phyloP scores from a whole-genome alignment of 1,140 invertebrate species.

The Nomia melanderi region DNA sequence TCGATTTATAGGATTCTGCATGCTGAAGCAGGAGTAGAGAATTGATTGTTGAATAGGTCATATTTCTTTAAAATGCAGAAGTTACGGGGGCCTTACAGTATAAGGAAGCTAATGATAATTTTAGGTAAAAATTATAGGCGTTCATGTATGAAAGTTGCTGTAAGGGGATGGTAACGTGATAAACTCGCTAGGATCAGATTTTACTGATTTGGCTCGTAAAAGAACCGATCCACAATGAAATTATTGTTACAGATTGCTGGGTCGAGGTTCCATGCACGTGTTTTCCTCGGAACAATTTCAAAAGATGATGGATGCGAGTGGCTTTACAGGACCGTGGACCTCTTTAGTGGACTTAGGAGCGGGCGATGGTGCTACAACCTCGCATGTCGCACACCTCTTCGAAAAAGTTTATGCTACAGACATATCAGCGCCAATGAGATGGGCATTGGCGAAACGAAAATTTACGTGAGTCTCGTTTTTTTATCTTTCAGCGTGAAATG shows the following conservation, averaged over 20 bases:
- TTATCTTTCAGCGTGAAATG: no score
- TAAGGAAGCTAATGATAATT: no score
- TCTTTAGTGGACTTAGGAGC: conserved; percentile 92
- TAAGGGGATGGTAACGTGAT: no score
- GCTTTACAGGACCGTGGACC: conserved; percentile 77
- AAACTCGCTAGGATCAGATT: no score
- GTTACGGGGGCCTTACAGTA: no score
- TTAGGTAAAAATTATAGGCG: no score
- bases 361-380: conserved; percentile 94
- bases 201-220: no score
- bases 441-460: conserved; percentile 85
- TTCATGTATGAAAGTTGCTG: no score
- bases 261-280: conserved; percentile 96
- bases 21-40: no score
- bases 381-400: conserved; percentile 88
- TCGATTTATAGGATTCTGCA: no score
- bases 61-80: no score
- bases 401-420: conserved; percentile 91
- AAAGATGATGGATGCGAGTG: conserved; percentile 82
- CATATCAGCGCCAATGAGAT: conserved; percentile 91
- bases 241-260: conserved; percentile 85
- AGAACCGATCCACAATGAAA: background rate
- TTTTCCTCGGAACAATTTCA: conserved; percentile 90
- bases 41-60: no score
- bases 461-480: conserved; percentile 81